Percentiles rank a stretch among this genome's conserved stretches.
Evolutionary conservation across 1,140 invertebrate genomes (phyloP).

Genomic region (Vanessa atalanta): DNA sequence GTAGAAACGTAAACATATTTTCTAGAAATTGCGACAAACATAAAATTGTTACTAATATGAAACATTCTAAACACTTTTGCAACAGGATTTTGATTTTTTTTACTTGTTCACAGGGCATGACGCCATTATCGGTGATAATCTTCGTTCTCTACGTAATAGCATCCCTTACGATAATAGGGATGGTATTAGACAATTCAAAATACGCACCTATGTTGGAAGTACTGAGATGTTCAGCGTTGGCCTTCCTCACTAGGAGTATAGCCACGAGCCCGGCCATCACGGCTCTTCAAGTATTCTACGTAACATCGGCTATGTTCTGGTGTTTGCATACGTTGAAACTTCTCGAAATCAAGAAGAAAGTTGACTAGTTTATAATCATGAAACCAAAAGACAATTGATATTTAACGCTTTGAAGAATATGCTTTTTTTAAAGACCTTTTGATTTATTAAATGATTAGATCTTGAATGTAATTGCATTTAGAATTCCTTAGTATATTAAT

Average conservation of each 20-base stretch:
- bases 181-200: conserved; percentile 84
- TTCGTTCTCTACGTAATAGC: conserved; percentile 84
- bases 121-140: conserved; percentile 79
- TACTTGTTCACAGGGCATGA: conserved; percentile 82
- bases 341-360: conserved; percentile 63
- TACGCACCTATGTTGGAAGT: conserved; percentile 81
- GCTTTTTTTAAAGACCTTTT: too few relatives aligned
- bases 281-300: conserved; percentile 65
- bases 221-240: conserved; percentile 79
- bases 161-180: conserved; percentile 85
- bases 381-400: neutral
- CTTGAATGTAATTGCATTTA: too few relatives aligned
- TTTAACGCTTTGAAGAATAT: too few relatives aligned
- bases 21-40: too few relatives aligned
- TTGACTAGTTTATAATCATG: conserved; percentile 16
- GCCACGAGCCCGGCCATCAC: conserved; percentile 55
- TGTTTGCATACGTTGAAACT: conserved; percentile 68
- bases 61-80: neutral
- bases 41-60: too few relatives aligned
- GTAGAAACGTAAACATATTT: too few relatives aligned
- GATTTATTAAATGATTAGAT: too few relatives aligned
- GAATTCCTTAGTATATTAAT: too few relatives aligned
- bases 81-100: neutral
- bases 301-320: conserved; percentile 75
- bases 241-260: conserved; percentile 66